These are phyloP conservation scores for Chelonia mydas DNA, from an alignment of 2,797 vertebrate species.

Conservation along the genomic window DNA sequence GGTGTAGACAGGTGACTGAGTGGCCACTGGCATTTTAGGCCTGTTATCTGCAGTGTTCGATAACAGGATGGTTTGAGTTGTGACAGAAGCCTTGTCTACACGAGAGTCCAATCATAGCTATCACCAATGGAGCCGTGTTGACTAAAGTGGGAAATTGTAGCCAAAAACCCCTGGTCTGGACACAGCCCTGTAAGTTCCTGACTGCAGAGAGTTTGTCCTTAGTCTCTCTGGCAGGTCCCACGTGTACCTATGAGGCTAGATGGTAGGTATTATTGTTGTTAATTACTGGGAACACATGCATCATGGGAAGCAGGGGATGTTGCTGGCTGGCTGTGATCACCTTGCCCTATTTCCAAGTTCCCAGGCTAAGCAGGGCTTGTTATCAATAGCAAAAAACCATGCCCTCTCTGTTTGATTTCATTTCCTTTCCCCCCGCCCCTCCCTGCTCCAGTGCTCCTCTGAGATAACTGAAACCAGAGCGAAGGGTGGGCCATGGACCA, in stretches of 20 bases:
- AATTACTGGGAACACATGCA: not conserved
- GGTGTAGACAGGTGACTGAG: not conserved
- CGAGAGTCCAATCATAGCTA: not conserved
- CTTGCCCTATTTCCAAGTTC: constrained; percentile 69
- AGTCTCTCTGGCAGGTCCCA: not conserved
- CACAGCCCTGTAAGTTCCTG: not conserved
- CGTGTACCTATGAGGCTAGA: not conserved
- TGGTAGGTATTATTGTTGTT: not conserved
- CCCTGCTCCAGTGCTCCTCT: constrained; percentile 50
- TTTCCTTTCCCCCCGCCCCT: constrained; percentile 76
- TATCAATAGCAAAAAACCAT: constrained; percentile 60
- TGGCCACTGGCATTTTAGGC: not conserved
- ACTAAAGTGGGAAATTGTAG: not conserved
- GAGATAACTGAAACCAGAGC: constrained; percentile 63
- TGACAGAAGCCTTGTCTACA: not conserved
- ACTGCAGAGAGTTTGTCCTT: not conserved
- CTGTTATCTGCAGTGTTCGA: not conserved
- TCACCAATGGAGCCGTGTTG: not conserved
- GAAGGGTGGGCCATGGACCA: constrained; percentile 38
- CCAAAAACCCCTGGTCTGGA: not conserved
- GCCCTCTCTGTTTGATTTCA: constrained; percentile 69
- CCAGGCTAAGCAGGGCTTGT: constrained; percentile 74
- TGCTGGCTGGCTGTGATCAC: constrained; percentile 45
- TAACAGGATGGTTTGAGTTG: not conserved
- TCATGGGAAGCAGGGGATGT: not conserved